Conservation (phyloP, 2,888 invertebrate species). For the Iselma pallidipennis region DNA sequence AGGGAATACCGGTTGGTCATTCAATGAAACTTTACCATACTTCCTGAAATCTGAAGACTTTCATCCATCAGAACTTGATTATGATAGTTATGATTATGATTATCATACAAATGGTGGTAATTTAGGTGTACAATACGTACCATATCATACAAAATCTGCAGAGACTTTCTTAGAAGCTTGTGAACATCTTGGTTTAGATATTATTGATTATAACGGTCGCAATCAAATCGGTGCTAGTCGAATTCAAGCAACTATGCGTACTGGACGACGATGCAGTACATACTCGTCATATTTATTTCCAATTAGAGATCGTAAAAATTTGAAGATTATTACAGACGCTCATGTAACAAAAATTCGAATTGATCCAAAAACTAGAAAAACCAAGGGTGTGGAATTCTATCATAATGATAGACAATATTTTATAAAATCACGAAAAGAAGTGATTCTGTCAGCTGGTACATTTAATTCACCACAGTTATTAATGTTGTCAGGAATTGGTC, state of each 20-base stretch:
- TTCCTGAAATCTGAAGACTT: conserved; percentile 59
- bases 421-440: conserved; percentile 57
- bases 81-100: too few species aligned
- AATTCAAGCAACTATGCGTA: conserved; percentile 56
- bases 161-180: conserved; percentile 35
- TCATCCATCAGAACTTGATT: too few species aligned
- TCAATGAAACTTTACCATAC: conserved; percentile 55
- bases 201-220: conserved; percentile 54
- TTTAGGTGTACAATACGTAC: conserved; percentile 63
- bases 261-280: conserved; percentile 61
- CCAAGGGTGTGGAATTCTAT: conserved; percentile 56
- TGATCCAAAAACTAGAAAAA: conserved; percentile 52
- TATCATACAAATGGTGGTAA: conserved; percentile 62
- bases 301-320: conserved; percentile 60
- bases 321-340: conserved; percentile 62
- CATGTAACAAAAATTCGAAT: conserved; percentile 64
- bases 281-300: conserved; percentile 64
- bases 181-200: conserved; percentile 52
- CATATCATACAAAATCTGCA: conserved; percentile 50
- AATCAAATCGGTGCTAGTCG: conserved; percentile 48
- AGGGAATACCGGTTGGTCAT: conserved; percentile 75
- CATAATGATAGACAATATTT: conserved; percentile 32
- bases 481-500: conserved; percentile 71
- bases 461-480: conserved; percentile 79
- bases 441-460: conserved; percentile 64